A percentile compares a stretch with the other conserved stretches of the same genome.
These are phyloP conservation scores for Zygogramma bicolorata DNA, from an alignment of 2,888 invertebrate species.

Conservation along the genomic window DNA sequence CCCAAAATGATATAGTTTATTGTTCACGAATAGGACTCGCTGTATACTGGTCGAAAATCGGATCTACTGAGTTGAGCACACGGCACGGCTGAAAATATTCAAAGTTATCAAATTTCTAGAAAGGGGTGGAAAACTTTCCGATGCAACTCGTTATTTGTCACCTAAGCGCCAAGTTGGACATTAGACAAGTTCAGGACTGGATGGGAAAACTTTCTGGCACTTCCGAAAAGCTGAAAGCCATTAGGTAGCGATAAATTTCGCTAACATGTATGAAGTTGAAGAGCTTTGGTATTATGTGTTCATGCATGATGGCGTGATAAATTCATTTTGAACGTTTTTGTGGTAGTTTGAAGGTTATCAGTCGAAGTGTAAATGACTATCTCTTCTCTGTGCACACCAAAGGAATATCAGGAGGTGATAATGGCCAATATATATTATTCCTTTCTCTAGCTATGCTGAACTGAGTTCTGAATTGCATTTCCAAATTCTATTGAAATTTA, in stretches of 20 bases:
- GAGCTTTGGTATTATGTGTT: constrained; percentile 8
- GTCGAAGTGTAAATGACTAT: too few species aligned
- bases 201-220: constrained; percentile 20
- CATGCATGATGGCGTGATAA: not conserved
- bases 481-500: too few species aligned
- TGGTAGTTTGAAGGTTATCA: not conserved
- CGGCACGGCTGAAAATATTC: not conserved
- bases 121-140: not conserved
- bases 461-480: too few species aligned
- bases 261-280: constrained; percentile 5
- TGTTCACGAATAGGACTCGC: too few species aligned
- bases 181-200: constrained; percentile 20
- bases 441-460: too few species aligned
- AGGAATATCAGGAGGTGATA: too few species aligned
- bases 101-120: constrained; percentile 5
- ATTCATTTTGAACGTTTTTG: too few species aligned
- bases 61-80: not conserved
- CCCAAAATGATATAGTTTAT: too few species aligned
- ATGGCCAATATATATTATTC: too few species aligned
- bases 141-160: constrained; percentile 20
- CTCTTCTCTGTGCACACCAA: too few species aligned
- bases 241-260: constrained; percentile 17
- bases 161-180: constrained; percentile 14
- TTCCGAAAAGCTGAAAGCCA: constrained; percentile 20
- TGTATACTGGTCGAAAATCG: not conserved